Base-by-base conservation (phyloP, 2,888 invertebrate genomes). In the Allolobophora icterica region DNA sequence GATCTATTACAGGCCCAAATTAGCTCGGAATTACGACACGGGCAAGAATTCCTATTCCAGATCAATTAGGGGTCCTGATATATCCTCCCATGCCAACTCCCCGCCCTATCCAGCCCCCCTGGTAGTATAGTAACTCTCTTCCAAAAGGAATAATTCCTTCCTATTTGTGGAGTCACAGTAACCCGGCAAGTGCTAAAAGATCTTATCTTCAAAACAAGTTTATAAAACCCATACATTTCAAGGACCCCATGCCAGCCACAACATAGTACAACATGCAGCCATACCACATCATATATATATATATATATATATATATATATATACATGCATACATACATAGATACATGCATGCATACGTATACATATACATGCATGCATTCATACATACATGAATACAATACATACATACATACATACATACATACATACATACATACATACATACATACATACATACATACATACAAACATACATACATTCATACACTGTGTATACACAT, bases 1-100 rank as follows among this genome's bases (percentile, higher is more conserved):
- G 87, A 87, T 87, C 11, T 21, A 87, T 87, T 87, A 35, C 87
- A 87, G 11, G 6, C 21, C 87, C n/a, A 87, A 87, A 87, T 87
- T 87, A 87, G 38, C 87, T 87, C 87, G 3, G 35, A 87, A 24
- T 17, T 15, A 35, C 71, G 30, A 8, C n/a, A 71, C n/a, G 30
- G 71, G n/a, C 15, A n/a, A n/a, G 17, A 71, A n/a, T 52, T 52
- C 52, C 52, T 52, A 71, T 71, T 71, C 71, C 8, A 6, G n/a
- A 71, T 71, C 71, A 71, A 71, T 71, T 71, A 71, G 71, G 11
- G 71, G 71, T 71, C 71, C n/a, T 71, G n/a, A 30, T 71, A 30
- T 71, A 30, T n/a, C 15, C 71, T 71, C n/a, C 71, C 71, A 30
- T n/a, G 71, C n/a, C 71, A 30, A 30, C 71, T n/a, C 71, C 71